Conservation (phyloP, 2,888 invertebrate species). For the Eristalis arbustorum region DNA sequence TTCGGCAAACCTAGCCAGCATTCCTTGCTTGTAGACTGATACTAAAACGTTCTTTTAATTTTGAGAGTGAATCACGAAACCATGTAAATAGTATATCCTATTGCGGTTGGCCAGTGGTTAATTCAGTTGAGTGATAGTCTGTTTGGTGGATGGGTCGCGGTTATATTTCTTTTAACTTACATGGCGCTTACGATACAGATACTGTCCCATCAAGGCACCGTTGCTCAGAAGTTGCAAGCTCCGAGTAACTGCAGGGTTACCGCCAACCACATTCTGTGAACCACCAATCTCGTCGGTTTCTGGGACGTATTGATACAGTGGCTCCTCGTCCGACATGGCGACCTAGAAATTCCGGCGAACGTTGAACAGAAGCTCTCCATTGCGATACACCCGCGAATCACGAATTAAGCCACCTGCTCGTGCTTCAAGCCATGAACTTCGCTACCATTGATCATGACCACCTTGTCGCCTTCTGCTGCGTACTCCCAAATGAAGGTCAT, state of each 20-base stretch:
- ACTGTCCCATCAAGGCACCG: conserved; percentile 94
- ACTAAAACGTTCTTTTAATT: too few species aligned
- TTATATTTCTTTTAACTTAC: too few species aligned
- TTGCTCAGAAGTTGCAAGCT: conserved; percentile 92
- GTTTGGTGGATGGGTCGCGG: too few species aligned
- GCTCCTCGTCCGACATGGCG: conserved; percentile 88
- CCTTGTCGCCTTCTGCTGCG: conserved; percentile 99
- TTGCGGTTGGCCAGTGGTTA: too few species aligned
- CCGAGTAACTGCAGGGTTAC: conserved; percentile 84
- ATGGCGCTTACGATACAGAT: conserved; percentile 95
- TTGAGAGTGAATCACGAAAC: too few species aligned
- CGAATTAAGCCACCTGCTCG: conserved; percentile 95
- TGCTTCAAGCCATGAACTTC: conserved; percentile 95
- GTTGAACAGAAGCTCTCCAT: conserved; percentile 89
- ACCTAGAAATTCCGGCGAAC: conserved; percentile 86
- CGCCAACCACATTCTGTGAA: conserved; percentile 78
- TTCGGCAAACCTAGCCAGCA: too few species aligned
- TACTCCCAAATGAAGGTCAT: too few species aligned
- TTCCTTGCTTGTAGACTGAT: too few species aligned
- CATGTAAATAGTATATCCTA: too few species aligned
- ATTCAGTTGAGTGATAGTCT: too few species aligned
- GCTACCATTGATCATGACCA: conserved; percentile 95
- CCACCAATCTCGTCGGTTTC: conserved; percentile 81
- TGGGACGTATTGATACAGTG: conserved; percentile 94
- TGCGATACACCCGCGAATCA: conserved; percentile 86